These are phyloP conservation scores for Dolichoris vasculosae DNA, from an alignment of 1,140 invertebrate species.

Conservation along the genomic window DNA sequence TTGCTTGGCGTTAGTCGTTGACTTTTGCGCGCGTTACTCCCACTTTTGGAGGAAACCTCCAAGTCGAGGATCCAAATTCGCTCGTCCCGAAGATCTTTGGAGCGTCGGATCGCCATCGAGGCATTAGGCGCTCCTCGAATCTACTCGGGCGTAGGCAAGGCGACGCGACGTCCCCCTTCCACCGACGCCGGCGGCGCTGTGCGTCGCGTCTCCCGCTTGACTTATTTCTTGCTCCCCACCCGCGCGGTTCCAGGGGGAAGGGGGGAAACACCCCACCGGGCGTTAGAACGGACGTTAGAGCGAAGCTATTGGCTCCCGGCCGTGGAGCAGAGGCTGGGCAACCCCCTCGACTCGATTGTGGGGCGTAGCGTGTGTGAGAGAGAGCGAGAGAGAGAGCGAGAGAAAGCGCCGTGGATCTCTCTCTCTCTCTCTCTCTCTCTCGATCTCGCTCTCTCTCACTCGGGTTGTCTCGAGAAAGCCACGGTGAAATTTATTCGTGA, in stretches of 20 bases:
- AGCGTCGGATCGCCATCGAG: too few species aligned
- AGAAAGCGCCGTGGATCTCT: background rate
- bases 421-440: too few species aligned
- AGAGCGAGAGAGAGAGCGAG: conserved; percentile 11
- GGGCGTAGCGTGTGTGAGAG: conserved; percentile 59
- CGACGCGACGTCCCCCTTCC: background rate
- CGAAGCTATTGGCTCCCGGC: conserved; percentile 67
- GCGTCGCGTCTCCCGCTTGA: conserved; percentile 3
- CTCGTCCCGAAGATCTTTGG: too few species aligned
- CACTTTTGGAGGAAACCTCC: too few species aligned
- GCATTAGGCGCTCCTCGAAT: background rate
- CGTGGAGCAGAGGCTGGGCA: conserved; percentile 66
- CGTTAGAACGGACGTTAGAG: conserved; percentile 71
- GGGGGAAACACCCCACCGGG: background rate
- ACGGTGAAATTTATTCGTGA: conserved; percentile 9
- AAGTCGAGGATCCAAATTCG: too few species aligned
- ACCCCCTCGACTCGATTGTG: conserved; percentile 60
- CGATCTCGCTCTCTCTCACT: too few species aligned
- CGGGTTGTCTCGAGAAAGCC: background rate
- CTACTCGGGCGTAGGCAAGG: background rate
- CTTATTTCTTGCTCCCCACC: conserved; percentile 52
- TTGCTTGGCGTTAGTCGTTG: too few species aligned
- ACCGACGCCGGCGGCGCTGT: background rate
- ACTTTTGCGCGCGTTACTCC: too few species aligned
- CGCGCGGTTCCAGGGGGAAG: background rate